Conservation (phyloP, 2,888 invertebrate genomes). For the Eilema caniola region DNA sequence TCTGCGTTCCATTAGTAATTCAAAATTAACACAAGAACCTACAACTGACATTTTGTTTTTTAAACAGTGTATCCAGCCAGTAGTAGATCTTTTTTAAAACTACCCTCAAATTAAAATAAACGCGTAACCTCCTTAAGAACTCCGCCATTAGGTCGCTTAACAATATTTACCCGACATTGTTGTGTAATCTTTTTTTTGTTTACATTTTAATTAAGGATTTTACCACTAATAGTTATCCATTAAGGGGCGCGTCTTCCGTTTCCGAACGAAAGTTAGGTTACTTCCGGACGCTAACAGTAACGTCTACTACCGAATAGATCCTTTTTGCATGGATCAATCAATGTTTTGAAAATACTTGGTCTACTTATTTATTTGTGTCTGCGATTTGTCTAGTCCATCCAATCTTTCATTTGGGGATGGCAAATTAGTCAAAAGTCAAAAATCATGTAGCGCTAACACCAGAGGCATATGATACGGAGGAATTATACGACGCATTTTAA, state of each 20-base stretch:
- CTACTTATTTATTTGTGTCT: neutral
- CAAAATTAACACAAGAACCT: too few relatives aligned
- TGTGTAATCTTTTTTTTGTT: neutral
- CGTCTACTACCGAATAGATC: neutral
- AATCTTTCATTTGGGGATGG: too few relatives aligned
- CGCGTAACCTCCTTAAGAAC: neutral
- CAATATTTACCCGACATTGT: neutral
- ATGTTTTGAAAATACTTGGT: neutral
- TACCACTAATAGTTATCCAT: conserved; percentile 9
- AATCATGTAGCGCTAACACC: too few relatives aligned
- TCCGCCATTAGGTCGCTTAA: neutral
- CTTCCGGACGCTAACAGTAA: neutral
- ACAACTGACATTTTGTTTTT: too few relatives aligned
- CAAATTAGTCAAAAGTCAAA: too few relatives aligned
- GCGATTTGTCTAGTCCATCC: too few relatives aligned
- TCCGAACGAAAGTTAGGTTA: conserved; percentile 24
- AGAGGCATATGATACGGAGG: too few relatives aligned
- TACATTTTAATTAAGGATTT: conserved; percentile 7
- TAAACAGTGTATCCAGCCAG: too few relatives aligned
- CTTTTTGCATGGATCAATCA: neutral
- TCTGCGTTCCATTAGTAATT: too few relatives aligned
- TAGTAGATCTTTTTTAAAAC: neutral
- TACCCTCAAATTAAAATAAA: neutral
- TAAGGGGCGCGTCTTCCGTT: conserved; percentile 21
- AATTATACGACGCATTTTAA: too few relatives aligned